A percentile compares a stretch with the other conserved stretches of the same genome.
phyloP scores from a whole-genome alignment of 2,888 invertebrate species.

The Drosophila borborema region DNA sequence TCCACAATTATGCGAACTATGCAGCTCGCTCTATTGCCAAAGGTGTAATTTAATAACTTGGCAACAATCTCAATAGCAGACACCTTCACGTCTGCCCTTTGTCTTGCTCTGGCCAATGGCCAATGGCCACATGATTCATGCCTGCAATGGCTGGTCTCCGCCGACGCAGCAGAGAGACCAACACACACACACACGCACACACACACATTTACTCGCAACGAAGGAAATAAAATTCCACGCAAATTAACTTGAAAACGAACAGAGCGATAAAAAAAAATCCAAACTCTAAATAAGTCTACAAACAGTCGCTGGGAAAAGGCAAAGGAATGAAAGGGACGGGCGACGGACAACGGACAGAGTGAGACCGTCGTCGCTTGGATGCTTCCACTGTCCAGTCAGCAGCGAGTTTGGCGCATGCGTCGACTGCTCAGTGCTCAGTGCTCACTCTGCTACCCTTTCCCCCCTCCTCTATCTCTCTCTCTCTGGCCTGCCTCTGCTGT shows the following conservation, averaged over 20 bases:
- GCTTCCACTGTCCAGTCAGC: slow-evolving; percentile 49
- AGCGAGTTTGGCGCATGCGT: slow-evolving; percentile 76
- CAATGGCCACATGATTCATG: slow-evolving; percentile 47
- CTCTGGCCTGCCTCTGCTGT: background rate
- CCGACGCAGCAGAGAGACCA: slow-evolving; percentile 37
- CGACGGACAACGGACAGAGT: slow-evolving; percentile 5
- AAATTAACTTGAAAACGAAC: slow-evolving; percentile 74
- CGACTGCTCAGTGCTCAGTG: slow-evolving; percentile 58
- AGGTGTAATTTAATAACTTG: slow-evolving; percentile 52
- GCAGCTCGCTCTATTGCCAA: slow-evolving; percentile 24
- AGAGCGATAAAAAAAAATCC: slow-evolving; percentile 42
- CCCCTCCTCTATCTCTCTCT: background rate
- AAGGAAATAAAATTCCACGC: slow-evolving; percentile 76
- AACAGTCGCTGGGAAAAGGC: slow-evolving; percentile 38
- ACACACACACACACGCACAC: slow-evolving; percentile 20
- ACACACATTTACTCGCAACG: slow-evolving; percentile 6
- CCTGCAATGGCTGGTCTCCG: slow-evolving; percentile 45
- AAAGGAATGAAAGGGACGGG: slow-evolving; percentile 23
- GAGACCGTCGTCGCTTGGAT: slow-evolving; percentile 12
- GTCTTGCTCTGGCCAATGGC: background rate
- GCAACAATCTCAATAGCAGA: slow-evolving; percentile 34
- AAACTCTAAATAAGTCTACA: slow-evolving; percentile 59
- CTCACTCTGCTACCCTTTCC: slow-evolving; percentile 8
- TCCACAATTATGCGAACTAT: slow-evolving; percentile 15
- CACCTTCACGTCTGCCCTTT: slow-evolving; percentile 14